phyloP scores from a whole-genome alignment of 2,797 vertebrate species.

The Gila robusta region DNA sequence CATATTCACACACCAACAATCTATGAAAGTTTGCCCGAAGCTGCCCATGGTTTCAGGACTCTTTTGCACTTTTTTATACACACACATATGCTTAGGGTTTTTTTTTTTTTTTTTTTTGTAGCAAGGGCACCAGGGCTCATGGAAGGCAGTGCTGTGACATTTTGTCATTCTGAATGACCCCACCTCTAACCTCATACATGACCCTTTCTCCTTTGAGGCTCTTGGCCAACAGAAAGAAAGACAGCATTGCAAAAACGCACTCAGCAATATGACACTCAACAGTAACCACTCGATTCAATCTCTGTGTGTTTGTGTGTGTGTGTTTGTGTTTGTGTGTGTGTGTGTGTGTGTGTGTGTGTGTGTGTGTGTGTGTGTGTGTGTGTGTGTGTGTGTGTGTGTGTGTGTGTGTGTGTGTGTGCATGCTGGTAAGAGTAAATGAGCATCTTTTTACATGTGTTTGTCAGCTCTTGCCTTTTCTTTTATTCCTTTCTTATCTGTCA shows the following conservation, averaged over 20 bases:
- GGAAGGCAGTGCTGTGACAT: conserved; percentile 22
- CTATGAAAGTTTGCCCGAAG: not conserved
- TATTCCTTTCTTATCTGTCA: not conserved
- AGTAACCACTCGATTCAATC: not conserved
- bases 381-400: not conserved
- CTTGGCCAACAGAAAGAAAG: conserved; percentile 7
- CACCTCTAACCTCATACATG: not conserved
- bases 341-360: not conserved
- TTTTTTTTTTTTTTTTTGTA: not conserved
- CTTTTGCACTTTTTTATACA: not conserved
- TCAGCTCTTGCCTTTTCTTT: not conserved
- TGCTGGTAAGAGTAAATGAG: not conserved
- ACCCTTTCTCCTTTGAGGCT: conserved; percentile 33
- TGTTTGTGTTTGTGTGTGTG: not conserved
- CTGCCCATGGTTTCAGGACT: not conserved
- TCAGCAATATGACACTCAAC: conserved; percentile 38
- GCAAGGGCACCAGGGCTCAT: conserved; percentile 23
- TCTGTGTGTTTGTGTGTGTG: not conserved
- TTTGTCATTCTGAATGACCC: conserved; percentile 42
- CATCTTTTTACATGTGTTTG: not conserved
- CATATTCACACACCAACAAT: conserved; percentile 30
- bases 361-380: not conserved
- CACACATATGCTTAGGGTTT: not conserved
- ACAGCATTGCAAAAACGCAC: conserved; percentile 20
- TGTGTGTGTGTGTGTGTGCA: not conserved